Evolutionary conservation across 2,113 vertebrate genomes (phyloP).

Genomic region (Catharus bicknelli): DNA sequence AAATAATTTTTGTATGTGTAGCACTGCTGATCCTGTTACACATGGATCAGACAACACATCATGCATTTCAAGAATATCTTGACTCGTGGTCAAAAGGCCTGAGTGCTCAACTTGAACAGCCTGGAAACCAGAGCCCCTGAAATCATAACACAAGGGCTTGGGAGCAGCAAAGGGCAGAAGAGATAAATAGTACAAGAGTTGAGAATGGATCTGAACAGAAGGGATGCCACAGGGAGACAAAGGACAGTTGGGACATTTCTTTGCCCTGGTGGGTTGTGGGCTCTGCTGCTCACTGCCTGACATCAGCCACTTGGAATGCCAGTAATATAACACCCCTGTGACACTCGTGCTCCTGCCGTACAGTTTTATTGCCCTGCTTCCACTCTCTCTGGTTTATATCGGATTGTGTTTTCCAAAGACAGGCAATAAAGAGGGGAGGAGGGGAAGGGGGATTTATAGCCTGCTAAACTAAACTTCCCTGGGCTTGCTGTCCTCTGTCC

Average conservation of each 20-base stretch:
- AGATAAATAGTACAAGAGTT: not conserved
- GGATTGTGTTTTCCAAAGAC: conserved; percentile 71
- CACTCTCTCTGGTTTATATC: conserved; percentile 64
- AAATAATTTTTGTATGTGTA: not conserved
- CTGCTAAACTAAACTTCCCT: conserved; percentile 58
- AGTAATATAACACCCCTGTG: conserved; percentile 60
- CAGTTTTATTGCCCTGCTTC: conserved; percentile 64
- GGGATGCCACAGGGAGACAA: conserved; percentile 3
- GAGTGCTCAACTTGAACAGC: not conserved
- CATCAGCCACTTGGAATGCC: conserved; percentile 49
- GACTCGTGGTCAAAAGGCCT: not conserved
- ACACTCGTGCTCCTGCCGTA: conserved; percentile 33
- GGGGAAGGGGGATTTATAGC: conserved; percentile 66
- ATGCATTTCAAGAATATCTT: not conserved
- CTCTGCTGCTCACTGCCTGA: not conserved
- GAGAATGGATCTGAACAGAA: not conserved
- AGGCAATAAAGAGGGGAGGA: conserved; percentile 58
- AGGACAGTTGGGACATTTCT: conserved; percentile 8
- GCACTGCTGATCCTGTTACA: not conserved
- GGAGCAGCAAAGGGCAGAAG: conserved; percentile 9
- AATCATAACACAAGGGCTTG: conserved; percentile 1
- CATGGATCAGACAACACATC: not conserved
- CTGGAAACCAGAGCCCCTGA: conserved; percentile 51
- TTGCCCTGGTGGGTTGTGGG: conserved; percentile 5
- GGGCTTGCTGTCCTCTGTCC: conserved; percentile 62